Conservation (phyloP, 2,797 vertebrate genomes). For the Ceyx erithaca region DNA sequence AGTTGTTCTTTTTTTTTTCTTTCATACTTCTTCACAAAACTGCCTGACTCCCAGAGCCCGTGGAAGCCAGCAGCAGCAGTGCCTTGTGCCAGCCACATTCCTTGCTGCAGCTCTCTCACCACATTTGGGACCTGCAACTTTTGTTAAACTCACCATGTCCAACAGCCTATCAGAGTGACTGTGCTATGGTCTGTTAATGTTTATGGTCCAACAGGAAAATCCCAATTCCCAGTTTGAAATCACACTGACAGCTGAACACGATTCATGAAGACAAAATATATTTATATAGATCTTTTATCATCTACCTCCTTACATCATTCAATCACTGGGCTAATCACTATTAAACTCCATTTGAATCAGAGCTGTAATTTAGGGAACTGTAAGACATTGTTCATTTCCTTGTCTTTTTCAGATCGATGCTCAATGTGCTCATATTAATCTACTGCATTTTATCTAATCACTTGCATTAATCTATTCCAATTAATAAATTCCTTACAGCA, state of each 20-base stretch:
- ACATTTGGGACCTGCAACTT: not conserved
- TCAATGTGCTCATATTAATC: not conserved
- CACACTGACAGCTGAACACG: not conserved
- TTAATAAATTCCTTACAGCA: not conserved
- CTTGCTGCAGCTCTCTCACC: not conserved
- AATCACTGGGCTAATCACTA: not conserved
- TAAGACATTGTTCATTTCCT: conserved; percentile 24
- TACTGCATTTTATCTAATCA: conserved; percentile 3
- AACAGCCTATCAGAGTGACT: not conserved
- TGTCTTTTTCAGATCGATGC: conserved; percentile 51
- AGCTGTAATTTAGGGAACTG: not conserved
- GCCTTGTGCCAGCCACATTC: not conserved
- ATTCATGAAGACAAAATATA: not conserved
- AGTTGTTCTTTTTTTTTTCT: not conserved
- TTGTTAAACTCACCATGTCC: not conserved
- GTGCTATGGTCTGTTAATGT: not conserved
- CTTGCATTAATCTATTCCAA: not conserved
- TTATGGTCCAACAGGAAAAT: not conserved
- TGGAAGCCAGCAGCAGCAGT: not conserved
- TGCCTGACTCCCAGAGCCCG: not conserved
- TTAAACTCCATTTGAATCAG: not conserved
- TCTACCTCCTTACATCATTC: not conserved
- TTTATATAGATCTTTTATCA: not conserved
- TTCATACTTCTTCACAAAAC: not conserved
- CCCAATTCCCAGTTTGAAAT: not conserved